Conservation (phyloP, 2,113 vertebrate species). For the Pleuronectes platessa region DNA sequence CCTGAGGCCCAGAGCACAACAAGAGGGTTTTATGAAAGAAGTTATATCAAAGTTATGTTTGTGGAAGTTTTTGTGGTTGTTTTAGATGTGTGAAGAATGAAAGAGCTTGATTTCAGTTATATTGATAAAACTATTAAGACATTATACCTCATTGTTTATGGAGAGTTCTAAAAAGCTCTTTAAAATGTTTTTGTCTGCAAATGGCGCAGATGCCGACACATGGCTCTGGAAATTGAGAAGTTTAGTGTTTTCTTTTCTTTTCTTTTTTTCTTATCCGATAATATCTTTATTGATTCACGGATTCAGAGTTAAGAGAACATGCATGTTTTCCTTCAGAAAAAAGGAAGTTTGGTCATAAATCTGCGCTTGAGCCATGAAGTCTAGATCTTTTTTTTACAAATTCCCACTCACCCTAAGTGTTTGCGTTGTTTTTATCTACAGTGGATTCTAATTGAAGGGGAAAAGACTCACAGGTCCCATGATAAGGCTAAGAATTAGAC, state of each 20-base stretch:
- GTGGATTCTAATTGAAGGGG: not conserved
- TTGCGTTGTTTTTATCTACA: not conserved
- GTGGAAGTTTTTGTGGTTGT: conserved; percentile 4
- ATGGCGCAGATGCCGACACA: not conserved
- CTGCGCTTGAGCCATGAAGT: not conserved
- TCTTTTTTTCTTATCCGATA: not conserved
- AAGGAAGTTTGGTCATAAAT: not conserved
- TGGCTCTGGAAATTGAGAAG: not conserved
- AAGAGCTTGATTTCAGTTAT: not conserved
- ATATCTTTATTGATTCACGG: conserved; percentile 22
- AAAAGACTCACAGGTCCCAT: not conserved
- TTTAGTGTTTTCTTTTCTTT: not conserved
- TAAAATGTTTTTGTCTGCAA: not conserved
- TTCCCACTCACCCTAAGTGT: not conserved
- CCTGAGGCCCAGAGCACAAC: conserved; percentile 17
- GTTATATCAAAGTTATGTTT: conserved; percentile 5
- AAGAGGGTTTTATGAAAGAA: conserved; percentile 17
- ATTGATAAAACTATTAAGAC: conserved; percentile 1
- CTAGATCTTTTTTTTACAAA: not conserved
- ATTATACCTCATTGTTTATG: not conserved
- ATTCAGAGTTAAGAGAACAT: not conserved
- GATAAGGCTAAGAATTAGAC: not conserved
- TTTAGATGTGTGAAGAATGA: not conserved
- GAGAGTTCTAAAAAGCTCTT: not conserved
- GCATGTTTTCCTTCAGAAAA: not conserved